Evolutionary conservation across 2,113 vertebrate genomes (phyloP).

Genomic region (Aix galericulata): DNA sequence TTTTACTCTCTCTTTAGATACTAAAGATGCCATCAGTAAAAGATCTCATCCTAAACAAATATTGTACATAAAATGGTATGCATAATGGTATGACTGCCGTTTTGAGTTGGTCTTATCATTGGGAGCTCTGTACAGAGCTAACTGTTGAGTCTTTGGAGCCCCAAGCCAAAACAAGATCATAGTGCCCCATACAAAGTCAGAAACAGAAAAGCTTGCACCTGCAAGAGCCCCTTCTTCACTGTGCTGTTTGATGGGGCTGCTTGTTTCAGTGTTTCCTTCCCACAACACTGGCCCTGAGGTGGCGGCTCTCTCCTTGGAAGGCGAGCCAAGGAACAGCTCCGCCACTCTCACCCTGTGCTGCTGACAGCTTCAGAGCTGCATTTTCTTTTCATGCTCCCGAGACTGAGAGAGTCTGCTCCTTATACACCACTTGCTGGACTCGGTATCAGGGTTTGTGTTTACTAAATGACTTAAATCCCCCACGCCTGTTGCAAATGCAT

Average conservation of each 20-base stretch:
- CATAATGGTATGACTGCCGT: slow-evolving; percentile 45
- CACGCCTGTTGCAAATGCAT: not conserved
- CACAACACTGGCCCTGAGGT: not conserved
- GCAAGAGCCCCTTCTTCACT: not conserved
- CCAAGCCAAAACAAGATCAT: slow-evolving; percentile 16
- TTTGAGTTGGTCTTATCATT: slow-evolving; percentile 49
- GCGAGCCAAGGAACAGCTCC: not conserved
- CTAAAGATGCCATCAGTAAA: slow-evolving; percentile 52
- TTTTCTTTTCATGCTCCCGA: not conserved
- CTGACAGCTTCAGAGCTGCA: not conserved
- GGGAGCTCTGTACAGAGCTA: slow-evolving; percentile 16
- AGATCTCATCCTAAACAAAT: not conserved
- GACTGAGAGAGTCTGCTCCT: not conserved
- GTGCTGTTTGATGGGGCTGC: not conserved
- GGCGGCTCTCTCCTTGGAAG: not conserved
- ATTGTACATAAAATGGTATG: slow-evolving; percentile 16
- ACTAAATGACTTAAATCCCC: not conserved
- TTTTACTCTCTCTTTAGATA: not conserved
- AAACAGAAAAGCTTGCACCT: slow-evolving; percentile 28
- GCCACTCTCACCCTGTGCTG: fast-evolving
- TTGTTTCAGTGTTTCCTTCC: not conserved
- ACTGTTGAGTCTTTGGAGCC: not conserved
- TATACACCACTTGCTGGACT: not conserved
- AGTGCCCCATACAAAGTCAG: not conserved
- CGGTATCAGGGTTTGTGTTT: not conserved